These are phyloP conservation scores for Scopus umbretta DNA, from an alignment of 2,113 vertebrate species.

Conservation along the genomic window DNA sequence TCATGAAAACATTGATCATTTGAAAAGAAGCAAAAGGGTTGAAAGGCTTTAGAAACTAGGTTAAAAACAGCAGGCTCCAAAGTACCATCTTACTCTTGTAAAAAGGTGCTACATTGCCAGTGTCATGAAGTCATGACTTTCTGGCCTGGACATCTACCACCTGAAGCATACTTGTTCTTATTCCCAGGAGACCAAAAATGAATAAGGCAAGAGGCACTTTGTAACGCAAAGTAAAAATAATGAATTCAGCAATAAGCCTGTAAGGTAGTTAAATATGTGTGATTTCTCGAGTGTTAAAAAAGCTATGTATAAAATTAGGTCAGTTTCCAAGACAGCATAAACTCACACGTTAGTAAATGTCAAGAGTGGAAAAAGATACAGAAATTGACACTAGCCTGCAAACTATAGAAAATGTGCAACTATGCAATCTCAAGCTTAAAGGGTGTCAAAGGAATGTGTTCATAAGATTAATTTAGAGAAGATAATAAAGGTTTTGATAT, in stretches of 20 bases:
- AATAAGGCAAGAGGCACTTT: background rate
- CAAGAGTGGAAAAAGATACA: background rate
- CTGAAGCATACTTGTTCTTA: background rate
- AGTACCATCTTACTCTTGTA: background rate
- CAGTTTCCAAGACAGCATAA: background rate
- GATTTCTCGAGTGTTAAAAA: background rate
- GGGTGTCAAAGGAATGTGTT: background rate
- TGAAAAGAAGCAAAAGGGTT: background rate
- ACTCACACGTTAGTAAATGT: background rate
- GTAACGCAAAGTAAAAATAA: background rate
- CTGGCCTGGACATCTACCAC: background rate
- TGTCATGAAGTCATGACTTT: background rate
- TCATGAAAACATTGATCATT: background rate
- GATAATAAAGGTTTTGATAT: background rate
- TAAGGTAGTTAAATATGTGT: background rate
- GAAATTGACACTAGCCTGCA: background rate
- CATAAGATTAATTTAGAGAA: background rate
- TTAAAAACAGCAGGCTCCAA: background rate
- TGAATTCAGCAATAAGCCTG: background rate
- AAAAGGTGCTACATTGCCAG: background rate
- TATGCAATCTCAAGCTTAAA: background rate
- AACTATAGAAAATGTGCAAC: background rate
- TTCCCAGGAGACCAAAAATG: background rate
- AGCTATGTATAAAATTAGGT: background rate
- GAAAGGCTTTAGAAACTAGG: background rate